A percentile compares a stretch with the other conserved stretches of the same genome.
phyloP scores from a whole-genome alignment of 2,113 vertebrate genomes.

The Gadus macrocephalus region DNA sequence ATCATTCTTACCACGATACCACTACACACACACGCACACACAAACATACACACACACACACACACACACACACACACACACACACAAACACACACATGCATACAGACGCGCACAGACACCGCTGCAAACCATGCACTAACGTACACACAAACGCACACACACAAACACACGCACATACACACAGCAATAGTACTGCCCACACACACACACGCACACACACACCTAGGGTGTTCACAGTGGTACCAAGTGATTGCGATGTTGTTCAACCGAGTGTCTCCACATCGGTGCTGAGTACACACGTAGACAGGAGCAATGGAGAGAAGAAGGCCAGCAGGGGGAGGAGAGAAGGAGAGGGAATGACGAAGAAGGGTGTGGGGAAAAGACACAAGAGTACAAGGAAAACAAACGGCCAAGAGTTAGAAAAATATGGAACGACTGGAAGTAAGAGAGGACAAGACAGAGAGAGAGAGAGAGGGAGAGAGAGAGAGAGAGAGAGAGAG shows the following conservation, averaged over 20 bases:
- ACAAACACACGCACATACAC: not conserved
- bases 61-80: not conserved
- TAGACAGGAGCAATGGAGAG: not conserved
- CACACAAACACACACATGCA: not conserved
- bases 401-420: slow-evolving; percentile 2
- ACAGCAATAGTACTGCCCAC: not conserved
- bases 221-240: slow-evolving; percentile 13
- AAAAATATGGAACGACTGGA: slow-evolving; percentile 14
- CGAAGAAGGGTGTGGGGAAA: not conserved
- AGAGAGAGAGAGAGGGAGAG: slow-evolving; percentile 13
- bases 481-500: too few relatives aligned
- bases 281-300: slow-evolving; percentile 9
- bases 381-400: not conserved
- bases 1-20: too few relatives aligned
- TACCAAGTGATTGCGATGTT: slow-evolving; percentile 22
- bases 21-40: too few relatives aligned
- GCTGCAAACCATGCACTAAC: not conserved
- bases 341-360: not conserved
- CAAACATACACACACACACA: too few relatives aligned
- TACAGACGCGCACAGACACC: not conserved
- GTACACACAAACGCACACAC: slow-evolving; percentile 5
- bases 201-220: slow-evolving; percentile 8
- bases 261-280: slow-evolving; percentile 23
- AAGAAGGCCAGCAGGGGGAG: not conserved
- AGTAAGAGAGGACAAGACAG: slow-evolving; percentile 24